A percentile compares a stretch with the other conserved stretches of the same genome.
Evolutionary conservation across 53 echinoderm and acorn worm species (phyloP).

Genomic region (Paelopatides confundens): DNA sequence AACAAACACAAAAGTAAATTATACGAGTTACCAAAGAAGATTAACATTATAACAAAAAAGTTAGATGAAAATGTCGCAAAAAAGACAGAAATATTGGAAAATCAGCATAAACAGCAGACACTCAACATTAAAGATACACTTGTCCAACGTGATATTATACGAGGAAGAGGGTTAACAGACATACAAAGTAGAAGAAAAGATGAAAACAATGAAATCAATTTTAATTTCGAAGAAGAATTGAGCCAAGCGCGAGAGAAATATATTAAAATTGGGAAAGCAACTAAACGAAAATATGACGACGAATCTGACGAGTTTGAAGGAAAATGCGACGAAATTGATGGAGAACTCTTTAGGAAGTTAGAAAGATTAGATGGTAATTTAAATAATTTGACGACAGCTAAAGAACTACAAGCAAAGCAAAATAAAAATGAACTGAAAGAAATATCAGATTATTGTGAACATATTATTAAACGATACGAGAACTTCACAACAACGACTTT

Average conservation of each 20-base stretch:
- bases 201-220: not conserved
- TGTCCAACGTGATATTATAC: not conserved
- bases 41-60: not conserved
- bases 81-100: not conserved
- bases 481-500: not conserved
- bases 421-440: not conserved
- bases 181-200: not conserved
- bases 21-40: not conserved
- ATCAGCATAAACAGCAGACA: not conserved
- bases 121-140: not conserved
- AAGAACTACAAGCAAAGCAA: not conserved
- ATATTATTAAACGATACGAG: not conserved
- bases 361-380: not conserved
- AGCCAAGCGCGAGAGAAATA: not conserved
- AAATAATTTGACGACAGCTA: not conserved
- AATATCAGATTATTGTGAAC: not conserved
- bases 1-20: not conserved
- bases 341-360: not conserved
- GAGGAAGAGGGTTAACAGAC: not conserved
- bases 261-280: not conserved
- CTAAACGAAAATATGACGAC: not conserved
- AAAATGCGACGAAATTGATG: not conserved
- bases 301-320: not conserved
- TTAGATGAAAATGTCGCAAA: not conserved
- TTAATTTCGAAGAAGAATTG: not conserved